Conservation (phyloP, 2,113 vertebrate species). For the Albula goreensis region DNA sequence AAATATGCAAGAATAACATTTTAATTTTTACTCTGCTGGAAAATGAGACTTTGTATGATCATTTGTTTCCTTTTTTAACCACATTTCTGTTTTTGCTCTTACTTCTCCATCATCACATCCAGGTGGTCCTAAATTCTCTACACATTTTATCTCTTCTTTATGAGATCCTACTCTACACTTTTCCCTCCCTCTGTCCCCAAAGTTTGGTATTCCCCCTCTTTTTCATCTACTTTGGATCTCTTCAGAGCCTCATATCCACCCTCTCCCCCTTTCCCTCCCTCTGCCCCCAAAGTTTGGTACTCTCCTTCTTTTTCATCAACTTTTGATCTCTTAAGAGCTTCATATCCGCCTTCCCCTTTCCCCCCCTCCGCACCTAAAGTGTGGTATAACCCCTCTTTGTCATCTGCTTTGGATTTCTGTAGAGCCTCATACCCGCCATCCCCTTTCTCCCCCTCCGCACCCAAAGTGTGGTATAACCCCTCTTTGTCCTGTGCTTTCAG, state of each 20-base stretch:
- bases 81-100: not conserved
- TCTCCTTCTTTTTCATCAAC: not conserved
- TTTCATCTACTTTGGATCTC: not conserved
- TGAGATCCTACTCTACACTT: not conserved
- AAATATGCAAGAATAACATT: not conserved
- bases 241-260: conserved; percentile 17
- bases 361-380: not conserved
- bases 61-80: not conserved
- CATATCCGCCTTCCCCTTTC: conserved; percentile 17
- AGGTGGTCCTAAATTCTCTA: not conserved
- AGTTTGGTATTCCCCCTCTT: conserved; percentile 7
- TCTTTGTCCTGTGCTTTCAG: not conserved
- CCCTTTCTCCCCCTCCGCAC: not conserved
- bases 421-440: conserved; percentile 24
- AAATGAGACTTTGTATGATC: not conserved
- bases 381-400: not conserved
- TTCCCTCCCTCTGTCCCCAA: conserved; percentile 1
- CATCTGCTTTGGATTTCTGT: not conserved
- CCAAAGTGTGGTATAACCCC: conserved; percentile 24
- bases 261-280: not conserved
- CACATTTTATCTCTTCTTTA: not conserved
- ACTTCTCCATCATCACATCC: not conserved
- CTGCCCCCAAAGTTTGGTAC: conserved; percentile 6
- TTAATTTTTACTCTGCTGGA: not conserved
- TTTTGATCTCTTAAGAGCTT: conserved; percentile 6